These are phyloP conservation scores for Pachyramphus minor DNA, from an alignment of 2,113 vertebrate species.

Conservation along the genomic window DNA sequence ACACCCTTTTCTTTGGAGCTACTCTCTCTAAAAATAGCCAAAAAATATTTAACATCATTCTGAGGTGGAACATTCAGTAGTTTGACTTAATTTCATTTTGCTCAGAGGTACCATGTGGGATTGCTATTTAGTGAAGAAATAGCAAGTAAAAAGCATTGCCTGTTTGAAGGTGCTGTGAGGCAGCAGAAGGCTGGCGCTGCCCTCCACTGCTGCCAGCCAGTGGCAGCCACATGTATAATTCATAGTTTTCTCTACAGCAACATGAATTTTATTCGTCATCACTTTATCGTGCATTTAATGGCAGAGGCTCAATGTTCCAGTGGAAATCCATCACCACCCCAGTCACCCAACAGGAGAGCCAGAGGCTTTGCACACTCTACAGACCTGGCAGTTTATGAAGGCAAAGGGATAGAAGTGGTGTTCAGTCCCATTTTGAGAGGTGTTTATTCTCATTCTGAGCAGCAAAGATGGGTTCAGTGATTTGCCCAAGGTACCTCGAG, in stretches of 20 bases:
- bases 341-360: background rate
- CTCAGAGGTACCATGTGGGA: background rate
- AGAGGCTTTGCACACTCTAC: background rate
- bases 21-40: background rate
- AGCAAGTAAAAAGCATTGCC: fast-evolving
- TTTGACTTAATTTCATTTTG: background rate
- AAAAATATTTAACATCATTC: background rate
- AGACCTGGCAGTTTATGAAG: too few relatives aligned
- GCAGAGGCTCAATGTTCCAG: background rate
- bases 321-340: too few relatives aligned
- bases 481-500: background rate
- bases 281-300: background rate
- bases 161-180: background rate
- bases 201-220: background rate
- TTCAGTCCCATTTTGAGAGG: background rate
- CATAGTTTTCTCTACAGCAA: background rate
- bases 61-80: background rate
- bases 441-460: background rate
- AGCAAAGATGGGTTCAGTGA: background rate
- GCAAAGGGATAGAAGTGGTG: background rate
- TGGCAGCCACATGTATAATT: background rate
- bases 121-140: background rate
- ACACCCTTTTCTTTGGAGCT: too few relatives aligned
- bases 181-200: background rate
- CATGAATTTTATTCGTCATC: fast-evolving